Base-by-base conservation (phyloP, 2,113 vertebrate genomes). In the Nanorana parkeri region DNA sequence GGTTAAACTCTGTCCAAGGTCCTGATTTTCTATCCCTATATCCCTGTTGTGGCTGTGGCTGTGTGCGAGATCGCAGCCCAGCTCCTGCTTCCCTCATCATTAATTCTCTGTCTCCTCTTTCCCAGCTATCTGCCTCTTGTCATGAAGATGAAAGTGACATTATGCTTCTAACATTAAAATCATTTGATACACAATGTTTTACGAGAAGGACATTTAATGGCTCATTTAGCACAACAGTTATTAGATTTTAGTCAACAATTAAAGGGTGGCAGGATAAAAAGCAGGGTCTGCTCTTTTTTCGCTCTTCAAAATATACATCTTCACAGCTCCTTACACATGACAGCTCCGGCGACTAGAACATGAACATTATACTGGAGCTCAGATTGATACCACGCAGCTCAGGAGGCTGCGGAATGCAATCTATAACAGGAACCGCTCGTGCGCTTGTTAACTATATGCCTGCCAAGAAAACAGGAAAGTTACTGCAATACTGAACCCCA, bases 161-260 rank as follows among this genome's bases (percentile, higher is more conserved):
- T 86, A 88, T 77, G 90, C 87, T 89, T 87, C 86, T 89, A 84
- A 88, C 83, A 72, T 65, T 87, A 90, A 91, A 91, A 86, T 85
- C 89, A 84, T 88, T 89, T 73, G 73, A 86, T 81, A 84, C 66
- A 88, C 66, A 89, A 89, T 68, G 63, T 80, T 89, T 88, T 86
- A 67, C 79, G 85, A 89, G 87, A 80, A 88, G 83, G 87, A 54
- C 77, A 90, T 91, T 91, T 91, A 90, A 91, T 71, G 92, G 87
- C 89, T 88, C 92, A 92, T 92, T 93, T 91, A 58, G 87, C 87
- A 87, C 87, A 88, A 90, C 90, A 89, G 87, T 89, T 91, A 92
- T 90, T 93, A 93, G 88, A 88, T 77, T 84, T 89, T 88, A 88
- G 84, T 85, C 92, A 93, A 91, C 90, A 91, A 90, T 90, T 91